Conservation (phyloP, 2,113 vertebrate genomes). For the Strix uralensis region DNA sequence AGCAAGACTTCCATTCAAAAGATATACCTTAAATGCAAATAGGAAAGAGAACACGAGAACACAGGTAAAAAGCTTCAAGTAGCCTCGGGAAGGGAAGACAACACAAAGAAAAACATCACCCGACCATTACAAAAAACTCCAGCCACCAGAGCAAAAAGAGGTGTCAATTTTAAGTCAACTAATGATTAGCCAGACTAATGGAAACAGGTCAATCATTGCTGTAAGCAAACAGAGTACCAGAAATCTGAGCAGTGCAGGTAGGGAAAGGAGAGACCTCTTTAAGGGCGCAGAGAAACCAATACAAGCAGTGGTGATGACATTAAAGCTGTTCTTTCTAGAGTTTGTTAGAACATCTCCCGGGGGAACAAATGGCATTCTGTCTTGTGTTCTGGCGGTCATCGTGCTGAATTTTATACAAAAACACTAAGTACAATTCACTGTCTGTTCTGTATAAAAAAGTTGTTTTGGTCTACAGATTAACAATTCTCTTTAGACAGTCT, state of each 20-base stretch:
- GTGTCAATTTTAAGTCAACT: slow-evolving; percentile 46
- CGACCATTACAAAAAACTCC: not conserved
- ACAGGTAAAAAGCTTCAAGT: not conserved
- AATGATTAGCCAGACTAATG: slow-evolving; percentile 56
- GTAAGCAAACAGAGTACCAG: slow-evolving; percentile 41
- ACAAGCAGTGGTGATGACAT: slow-evolving; percentile 4
- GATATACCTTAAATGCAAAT: not conserved
- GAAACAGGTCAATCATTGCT: slow-evolving; percentile 65
- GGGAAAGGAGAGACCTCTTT: not conserved
- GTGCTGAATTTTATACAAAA: slow-evolving; percentile 52
- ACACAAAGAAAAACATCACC: not conserved
- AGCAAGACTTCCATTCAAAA: not conserved
- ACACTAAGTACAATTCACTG: slow-evolving; percentile 59
- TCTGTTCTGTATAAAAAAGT: slow-evolving; percentile 60
- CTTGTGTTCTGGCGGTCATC: slow-evolving; percentile 1
- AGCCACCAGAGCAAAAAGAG: not conserved
- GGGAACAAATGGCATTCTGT: slow-evolving; percentile 65
- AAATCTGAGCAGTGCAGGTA: slow-evolving; percentile 43
- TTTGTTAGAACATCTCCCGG: slow-evolving; percentile 49
- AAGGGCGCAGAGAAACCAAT: slow-evolving; percentile 13
- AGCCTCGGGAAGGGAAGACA: not conserved
- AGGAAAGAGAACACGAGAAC: not conserved
- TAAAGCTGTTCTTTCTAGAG: slow-evolving; percentile 54
- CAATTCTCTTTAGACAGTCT: slow-evolving; percentile 34
- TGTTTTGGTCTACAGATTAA: slow-evolving; percentile 32